Evolutionary conservation across 2,113 vertebrate species (phyloP).

Genomic region (Chaetura pelagica): DNA sequence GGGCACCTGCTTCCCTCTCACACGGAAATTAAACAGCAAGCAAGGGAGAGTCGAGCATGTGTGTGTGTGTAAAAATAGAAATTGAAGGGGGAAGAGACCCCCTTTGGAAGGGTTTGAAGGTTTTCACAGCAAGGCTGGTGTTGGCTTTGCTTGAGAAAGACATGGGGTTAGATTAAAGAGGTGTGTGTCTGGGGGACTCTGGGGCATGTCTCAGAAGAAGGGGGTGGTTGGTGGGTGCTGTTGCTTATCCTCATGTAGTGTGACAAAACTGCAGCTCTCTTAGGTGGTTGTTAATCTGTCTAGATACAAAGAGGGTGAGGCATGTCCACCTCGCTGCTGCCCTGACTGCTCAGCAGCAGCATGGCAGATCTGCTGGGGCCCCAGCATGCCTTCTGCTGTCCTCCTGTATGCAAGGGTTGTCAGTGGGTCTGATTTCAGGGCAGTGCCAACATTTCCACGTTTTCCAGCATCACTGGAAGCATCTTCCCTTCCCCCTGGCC

Average conservation of each 20-base stretch:
- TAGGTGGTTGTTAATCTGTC: background rate
- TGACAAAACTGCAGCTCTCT: background rate
- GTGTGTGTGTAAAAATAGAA: conserved; percentile 61
- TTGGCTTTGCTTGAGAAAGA: background rate
- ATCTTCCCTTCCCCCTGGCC: background rate
- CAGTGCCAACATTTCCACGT: background rate
- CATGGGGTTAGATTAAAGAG: background rate
- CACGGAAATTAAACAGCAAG: conserved; percentile 80
- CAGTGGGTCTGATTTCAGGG: rapidly evolving
- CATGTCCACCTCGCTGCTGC: background rate
- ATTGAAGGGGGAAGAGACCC: background rate
- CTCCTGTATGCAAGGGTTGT: background rate
- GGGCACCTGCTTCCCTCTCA: conserved; percentile 81
- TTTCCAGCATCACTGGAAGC: background rate
- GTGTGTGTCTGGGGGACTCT: background rate
- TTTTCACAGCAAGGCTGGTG: background rate
- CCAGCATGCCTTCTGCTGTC: background rate
- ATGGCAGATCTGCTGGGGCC: background rate
- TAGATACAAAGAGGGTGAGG: background rate
- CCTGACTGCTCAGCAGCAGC: background rate
- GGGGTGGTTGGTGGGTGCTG: background rate
- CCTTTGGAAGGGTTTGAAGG: background rate
- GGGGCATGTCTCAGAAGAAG: background rate
- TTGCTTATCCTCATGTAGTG: background rate
- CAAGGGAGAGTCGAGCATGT: conserved; percentile 35